Base-by-base conservation (phyloP, 2,888 invertebrate genomes). In the Rosalia funebris region DNA sequence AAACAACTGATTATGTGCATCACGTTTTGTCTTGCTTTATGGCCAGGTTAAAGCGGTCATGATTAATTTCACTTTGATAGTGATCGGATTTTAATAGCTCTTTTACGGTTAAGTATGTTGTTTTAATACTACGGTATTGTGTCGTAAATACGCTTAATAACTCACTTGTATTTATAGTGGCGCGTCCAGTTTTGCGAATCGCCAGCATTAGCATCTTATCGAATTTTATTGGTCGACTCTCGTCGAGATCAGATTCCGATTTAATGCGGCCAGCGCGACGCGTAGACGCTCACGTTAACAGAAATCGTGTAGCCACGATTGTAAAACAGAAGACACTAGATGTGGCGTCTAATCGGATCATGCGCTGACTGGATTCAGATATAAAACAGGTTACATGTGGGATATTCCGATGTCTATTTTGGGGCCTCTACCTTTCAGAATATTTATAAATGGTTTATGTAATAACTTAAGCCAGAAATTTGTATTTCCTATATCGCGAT, bases 101-200 rank as follows among this genome's bases (percentile, higher is more conserved):
- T 75, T 79, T 78, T 75, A 76, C 76, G 74, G 71, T 72, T 72
- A 76, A 78, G 71, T 78, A 77, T 78, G 77, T 76, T 77, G 77
- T 78, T 78, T 77, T 76, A 77, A 75, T 77, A 77, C 70, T 55
- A 32, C 48, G 32, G 63, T 61, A 73, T 74, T 72, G 71, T 74
- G 69, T 68, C 74, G 72, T 76, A 74, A 75, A 75, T 75, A 71
- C 62, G 64, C 67, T 74, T 69, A 74, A 75, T 74, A 70, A 69
- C 68, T 66, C 60, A 62, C 58, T 62, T 41, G 42, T 42, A 46
- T 57, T 56, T 46, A 47, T 56, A 46, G 19, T 16, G 15, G 12
- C 12, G 37, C 17, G 48, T 57, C 37, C 19, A 12, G 42, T 42
- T 52, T 57, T 20, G 48, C 48, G 32, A 50, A 47, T 17, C 57